These are phyloP conservation scores for Elephas maximus DNA, from an alignment of 2,113 vertebrate species.

Conservation along the genomic window DNA sequence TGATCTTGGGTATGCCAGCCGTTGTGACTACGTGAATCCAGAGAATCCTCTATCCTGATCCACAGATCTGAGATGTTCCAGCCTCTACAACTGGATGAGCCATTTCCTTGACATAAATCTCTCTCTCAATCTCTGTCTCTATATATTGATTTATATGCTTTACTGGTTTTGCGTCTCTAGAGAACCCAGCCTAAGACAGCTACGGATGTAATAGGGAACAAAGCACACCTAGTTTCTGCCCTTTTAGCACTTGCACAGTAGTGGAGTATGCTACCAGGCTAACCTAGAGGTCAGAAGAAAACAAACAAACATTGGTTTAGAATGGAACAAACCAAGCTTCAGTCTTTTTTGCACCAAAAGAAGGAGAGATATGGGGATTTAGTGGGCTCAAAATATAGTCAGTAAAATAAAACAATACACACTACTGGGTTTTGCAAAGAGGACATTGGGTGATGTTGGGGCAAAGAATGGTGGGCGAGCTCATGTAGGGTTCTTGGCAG, in stretches of 20 bases:
- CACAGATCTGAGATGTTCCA: no score
- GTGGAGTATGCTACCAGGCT: background rate
- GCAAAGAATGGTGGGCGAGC: background rate
- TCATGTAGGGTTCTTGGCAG: background rate
- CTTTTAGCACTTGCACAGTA: background rate
- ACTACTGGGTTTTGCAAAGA: background rate
- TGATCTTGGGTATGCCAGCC: no score
- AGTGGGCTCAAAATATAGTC: background rate
- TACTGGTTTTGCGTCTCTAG: no score
- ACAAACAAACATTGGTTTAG: background rate
- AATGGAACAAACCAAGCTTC: background rate
- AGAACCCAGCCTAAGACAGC: background rate
- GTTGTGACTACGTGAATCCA: no score
- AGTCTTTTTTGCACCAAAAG: background rate
- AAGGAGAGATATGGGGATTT: background rate
- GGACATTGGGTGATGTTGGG: background rate
- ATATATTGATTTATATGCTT: no score
- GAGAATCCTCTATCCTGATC: no score
- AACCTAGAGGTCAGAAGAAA: background rate
- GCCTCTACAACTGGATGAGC: no score
- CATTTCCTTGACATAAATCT: no score
- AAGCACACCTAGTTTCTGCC: background rate
- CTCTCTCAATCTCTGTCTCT: no score
- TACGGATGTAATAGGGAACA: background rate
- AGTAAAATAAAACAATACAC: background rate